Base-by-base conservation (phyloP, 2,797 vertebrate genomes). In the Phataginus tricuspis region DNA sequence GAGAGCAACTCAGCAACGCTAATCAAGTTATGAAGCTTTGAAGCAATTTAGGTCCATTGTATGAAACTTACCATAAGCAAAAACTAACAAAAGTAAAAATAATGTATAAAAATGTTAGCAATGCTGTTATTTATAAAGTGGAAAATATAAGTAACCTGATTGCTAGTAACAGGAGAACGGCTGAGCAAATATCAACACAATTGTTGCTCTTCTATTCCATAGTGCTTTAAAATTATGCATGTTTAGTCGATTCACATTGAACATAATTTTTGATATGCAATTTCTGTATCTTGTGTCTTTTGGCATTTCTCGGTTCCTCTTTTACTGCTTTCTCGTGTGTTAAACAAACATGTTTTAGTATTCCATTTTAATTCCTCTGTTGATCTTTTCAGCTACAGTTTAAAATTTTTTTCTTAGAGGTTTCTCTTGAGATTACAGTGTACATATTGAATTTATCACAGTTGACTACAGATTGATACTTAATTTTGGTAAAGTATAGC, bases 311-410 rank as follows among this genome's bases (percentile, higher is more conserved):
- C 31, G 23, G 31, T 31, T 92, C 5, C 13, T 55, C 55, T 64
- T 75, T 39, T 31, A 77, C 7, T 68, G 5, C 39, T 21, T 66
- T 85, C 61, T 88, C 64, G 72, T 19, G 1, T n/a, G n/a, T 71
- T 80, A 96, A 78, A 75, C 68, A 63, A 90, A 87, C 31, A 45
- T 93, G 42, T 55, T 88, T 89, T 86, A 39, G 18, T n/a, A 34
- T 93, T 94, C 39, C 31, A 86, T 91, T 94, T 82, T 83, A 83
- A 94, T 89, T 68, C n/a, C 13, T 95, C 68, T 90, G 34, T 80
- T 89, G 18, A 39, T 42, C 37, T 69, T 45, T 77, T 89, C 39
- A 61, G 13, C 59, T 34, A 5, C 18, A 23, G 90, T 69, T 88
- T 83, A 1, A 42, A 49, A 23, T 69, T 75, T 69, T 86, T 95